A percentile compares a stretch with the other conserved stretches of the same genome.
Conservation (phyloP, 2,888 invertebrate species). For the Anodontia alba region DNA sequence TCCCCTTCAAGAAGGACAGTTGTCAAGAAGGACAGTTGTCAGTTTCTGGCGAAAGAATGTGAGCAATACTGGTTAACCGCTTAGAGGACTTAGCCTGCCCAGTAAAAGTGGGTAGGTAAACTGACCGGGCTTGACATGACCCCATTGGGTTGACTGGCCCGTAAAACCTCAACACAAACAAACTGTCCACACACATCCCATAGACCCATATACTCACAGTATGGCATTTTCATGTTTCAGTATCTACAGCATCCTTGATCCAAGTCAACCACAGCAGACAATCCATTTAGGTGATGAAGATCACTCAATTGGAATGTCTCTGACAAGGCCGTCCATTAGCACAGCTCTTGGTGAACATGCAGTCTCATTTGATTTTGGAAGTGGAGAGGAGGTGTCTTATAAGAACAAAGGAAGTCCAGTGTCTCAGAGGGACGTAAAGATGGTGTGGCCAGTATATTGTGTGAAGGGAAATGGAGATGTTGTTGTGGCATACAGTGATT, state of each 20-base stretch:
- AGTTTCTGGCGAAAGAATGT: too few relatives aligned
- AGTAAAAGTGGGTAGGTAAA: too few relatives aligned
- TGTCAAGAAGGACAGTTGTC: too few relatives aligned
- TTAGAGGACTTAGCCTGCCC: too few relatives aligned
- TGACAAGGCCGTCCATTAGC: slow-evolving; percentile 83
- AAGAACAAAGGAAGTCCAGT: slow-evolving; percentile 33
- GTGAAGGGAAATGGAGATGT: slow-evolving; percentile 94
- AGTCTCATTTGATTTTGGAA: slow-evolving; percentile 94
- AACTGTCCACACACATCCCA: too few relatives aligned
- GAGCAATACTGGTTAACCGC: too few relatives aligned
- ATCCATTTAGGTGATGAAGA: slow-evolving; percentile 66
- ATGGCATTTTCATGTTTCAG: too few relatives aligned
- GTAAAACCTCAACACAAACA: too few relatives aligned
- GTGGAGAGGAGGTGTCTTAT: slow-evolving; percentile 83
- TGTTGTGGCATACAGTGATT: slow-evolving; percentile 68
- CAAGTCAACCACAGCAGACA: slow-evolving; percentile 77
- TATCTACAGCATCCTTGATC: slow-evolving; percentile 81
- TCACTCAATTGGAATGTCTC: slow-evolving; percentile 58
- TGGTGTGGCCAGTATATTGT: slow-evolving; percentile 90
- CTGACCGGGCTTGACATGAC: too few relatives aligned
- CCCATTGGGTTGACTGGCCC: too few relatives aligned
- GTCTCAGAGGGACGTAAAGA: slow-evolving; percentile 26
- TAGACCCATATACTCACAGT: too few relatives aligned
- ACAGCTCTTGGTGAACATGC: slow-evolving; percentile 92
- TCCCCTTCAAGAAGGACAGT: too few relatives aligned